Conservation (phyloP, 2,797 vertebrate genomes). For the Spinus olivaceus region DNA sequence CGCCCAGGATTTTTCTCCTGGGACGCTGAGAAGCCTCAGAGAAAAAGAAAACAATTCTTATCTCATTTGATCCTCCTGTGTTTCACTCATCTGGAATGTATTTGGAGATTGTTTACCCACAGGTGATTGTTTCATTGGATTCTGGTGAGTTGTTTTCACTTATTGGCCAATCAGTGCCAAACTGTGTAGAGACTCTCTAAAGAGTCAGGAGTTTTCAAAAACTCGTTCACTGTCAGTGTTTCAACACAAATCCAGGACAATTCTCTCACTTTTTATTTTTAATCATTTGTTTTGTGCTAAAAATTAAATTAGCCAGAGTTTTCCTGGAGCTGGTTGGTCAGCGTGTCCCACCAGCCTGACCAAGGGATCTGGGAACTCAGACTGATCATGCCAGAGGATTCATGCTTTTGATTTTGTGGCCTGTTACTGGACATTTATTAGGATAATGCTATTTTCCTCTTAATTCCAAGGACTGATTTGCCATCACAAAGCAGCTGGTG, state of each 20-base stretch:
- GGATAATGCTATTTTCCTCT: neutral
- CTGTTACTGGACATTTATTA: neutral
- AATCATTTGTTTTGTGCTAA: neutral
- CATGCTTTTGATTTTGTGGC: neutral
- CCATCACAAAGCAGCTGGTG: rapidly evolving
- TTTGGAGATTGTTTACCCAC: too few relatives aligned
- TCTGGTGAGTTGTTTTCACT: too few relatives aligned
- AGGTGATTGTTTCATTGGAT: too few relatives aligned
- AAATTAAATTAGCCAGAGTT: neutral
- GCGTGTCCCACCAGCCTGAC: neutral
- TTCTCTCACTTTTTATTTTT: rapidly evolving
- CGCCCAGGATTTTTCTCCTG: too few relatives aligned
- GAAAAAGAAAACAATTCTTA: too few relatives aligned
- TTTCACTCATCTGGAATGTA: too few relatives aligned
- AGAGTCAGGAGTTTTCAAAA: neutral
- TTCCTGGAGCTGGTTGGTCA: neutral
- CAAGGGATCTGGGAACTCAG: rapidly evolving
- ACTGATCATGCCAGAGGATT: neutral
- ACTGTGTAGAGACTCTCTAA: too few relatives aligned
- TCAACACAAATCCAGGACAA: neutral
- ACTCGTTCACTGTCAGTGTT: neutral
- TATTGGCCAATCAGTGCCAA: too few relatives aligned
- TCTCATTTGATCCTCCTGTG: too few relatives aligned
- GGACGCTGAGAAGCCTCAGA: too few relatives aligned
- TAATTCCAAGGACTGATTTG: neutral